Evolutionary conservation across 2,797 vertebrate genomes (phyloP).

Genomic region (Sebastes oblongus): DNA sequence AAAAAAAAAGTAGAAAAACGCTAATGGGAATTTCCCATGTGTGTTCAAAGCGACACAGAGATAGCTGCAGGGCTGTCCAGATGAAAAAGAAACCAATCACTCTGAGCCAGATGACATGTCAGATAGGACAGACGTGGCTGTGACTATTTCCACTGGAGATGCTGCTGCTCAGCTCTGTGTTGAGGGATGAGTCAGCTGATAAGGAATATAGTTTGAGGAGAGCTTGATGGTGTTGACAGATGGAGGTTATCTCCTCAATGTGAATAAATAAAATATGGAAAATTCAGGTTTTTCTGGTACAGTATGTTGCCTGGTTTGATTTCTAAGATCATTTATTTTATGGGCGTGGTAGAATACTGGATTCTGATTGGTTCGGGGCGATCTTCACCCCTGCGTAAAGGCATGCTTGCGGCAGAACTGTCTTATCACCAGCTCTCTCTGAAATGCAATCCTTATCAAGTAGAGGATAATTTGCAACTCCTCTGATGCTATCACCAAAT

Average conservation of each 20-base stretch:
- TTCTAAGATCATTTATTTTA: not conserved
- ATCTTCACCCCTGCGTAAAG: not conserved
- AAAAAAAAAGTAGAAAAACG: not conserved
- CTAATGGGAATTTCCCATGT: slow-evolving; percentile 34
- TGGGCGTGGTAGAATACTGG: not conserved
- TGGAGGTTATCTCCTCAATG: not conserved
- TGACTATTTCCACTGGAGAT: slow-evolving; percentile 26
- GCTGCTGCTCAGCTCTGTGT: not conserved
- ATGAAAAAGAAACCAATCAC: slow-evolving; percentile 51
- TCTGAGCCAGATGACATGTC: slow-evolving; percentile 24
- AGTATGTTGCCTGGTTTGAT: not conserved
- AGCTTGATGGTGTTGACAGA: not conserved
- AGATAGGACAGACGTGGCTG: slow-evolving; percentile 5
- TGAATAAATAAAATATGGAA: not conserved
- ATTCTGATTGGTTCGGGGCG: not conserved
- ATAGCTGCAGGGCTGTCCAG: slow-evolving; percentile 18
- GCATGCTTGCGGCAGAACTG: not conserved
- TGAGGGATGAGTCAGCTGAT: slow-evolving; percentile 25
- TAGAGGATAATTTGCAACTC: not conserved
- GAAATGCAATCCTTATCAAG: slow-evolving; percentile 7
- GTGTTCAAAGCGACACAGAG: slow-evolving; percentile 18
- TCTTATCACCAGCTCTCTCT: not conserved
- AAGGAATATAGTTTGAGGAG: slow-evolving; percentile 11
- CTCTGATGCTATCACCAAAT: slow-evolving; percentile 18
- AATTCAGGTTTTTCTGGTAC: not conserved